phyloP scores from a whole-genome alignment of 2,888 invertebrate species.

The Agrochola lychnidis region DNA sequence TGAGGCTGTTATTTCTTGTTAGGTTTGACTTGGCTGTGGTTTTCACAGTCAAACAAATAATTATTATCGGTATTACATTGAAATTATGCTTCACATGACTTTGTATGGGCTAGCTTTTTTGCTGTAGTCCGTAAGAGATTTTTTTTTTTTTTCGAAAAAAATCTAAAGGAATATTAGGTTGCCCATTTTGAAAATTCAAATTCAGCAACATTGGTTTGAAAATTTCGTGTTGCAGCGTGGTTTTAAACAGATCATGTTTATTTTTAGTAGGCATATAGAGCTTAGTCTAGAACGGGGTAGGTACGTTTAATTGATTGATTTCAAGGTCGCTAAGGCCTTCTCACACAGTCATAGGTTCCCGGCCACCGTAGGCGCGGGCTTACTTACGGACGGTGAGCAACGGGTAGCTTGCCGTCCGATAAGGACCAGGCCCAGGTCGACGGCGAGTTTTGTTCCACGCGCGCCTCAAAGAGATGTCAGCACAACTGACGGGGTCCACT shows the following conservation, averaged over 20 bases:
- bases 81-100: neutral
- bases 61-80: neutral
- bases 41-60: neutral
- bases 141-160: too few species aligned
- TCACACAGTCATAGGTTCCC: too few species aligned
- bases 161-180: too few species aligned
- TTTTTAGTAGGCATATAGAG: neutral
- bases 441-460: too few species aligned
- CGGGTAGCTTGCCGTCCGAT: too few species aligned
- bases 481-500: too few species aligned
- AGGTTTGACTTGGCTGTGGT: neutral
- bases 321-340: neutral
- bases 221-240: neutral
- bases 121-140: too few species aligned
- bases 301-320: neutral
- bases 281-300: neutral
- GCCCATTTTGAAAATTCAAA: too few species aligned
- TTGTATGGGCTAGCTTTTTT: neutral
- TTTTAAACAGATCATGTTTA: neutral
- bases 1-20: constrained; percentile 10
- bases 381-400: too few species aligned
- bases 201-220: neutral
- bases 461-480: too few species aligned
- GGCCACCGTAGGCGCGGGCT: too few species aligned
- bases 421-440: too few species aligned